Conservation (phyloP, 1,140 invertebrate species). For the Lerema accius region DNA sequence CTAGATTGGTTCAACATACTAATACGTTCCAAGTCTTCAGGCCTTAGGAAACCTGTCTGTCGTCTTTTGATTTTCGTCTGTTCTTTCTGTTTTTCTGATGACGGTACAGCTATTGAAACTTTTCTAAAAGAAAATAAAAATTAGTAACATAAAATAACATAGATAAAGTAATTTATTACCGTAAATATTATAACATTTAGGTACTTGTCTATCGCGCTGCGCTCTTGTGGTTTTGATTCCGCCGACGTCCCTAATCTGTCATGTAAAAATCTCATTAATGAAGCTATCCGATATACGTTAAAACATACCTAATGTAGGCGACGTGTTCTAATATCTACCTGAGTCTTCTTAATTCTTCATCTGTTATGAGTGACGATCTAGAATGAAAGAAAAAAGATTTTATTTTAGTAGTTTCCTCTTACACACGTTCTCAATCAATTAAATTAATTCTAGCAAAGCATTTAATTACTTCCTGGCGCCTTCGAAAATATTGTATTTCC, state of each 20-base stretch:
- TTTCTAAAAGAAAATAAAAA: slow-evolving; percentile 55
- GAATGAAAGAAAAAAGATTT: not conserved
- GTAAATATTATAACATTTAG: not conserved
- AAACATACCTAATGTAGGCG: no score
- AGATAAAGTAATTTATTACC: slow-evolving; percentile 1
- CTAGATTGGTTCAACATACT: slow-evolving; percentile 36
- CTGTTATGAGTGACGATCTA: slow-evolving; percentile 57
- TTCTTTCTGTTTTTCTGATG: slow-evolving; percentile 25
- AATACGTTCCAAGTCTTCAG: slow-evolving; percentile 50
- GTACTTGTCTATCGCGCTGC: no score
- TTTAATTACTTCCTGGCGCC: slow-evolving; percentile 53
- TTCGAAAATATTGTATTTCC: slow-evolving; percentile 57
- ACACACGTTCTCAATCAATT: no score
- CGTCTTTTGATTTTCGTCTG: slow-evolving; percentile 55
- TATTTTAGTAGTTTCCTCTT: slow-evolving; percentile 8
- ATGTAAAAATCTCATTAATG: not conserved
- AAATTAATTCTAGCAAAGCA: no score
- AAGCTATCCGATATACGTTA: no score
- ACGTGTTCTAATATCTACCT: slow-evolving; percentile 38
- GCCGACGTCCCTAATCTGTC: no score
- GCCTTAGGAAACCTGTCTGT: slow-evolving; percentile 59
- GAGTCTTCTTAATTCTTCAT: slow-evolving; percentile 52
- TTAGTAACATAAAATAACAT: slow-evolving; percentile 38
- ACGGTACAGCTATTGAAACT: slow-evolving; percentile 56
- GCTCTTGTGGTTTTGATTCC: not conserved